phyloP scores from a whole-genome alignment of 2,888 invertebrate species.

The Sabellastarte sp. region DNA sequence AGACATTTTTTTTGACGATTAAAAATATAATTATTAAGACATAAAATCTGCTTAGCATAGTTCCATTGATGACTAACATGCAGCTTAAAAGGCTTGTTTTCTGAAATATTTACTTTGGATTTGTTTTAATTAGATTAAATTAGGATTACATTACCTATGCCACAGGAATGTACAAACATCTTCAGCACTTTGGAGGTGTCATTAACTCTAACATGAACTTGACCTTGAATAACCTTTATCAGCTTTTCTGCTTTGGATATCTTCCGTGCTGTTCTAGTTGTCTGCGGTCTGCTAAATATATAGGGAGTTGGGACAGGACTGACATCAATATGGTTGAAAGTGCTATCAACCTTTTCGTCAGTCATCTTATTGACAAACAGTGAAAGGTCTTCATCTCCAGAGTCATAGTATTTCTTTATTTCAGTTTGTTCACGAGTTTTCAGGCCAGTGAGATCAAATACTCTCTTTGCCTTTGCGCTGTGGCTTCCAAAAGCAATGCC shows the following conservation, averaged over 20 bases:
- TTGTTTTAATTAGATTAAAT: too few relatives aligned
- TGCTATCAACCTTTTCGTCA: neutral
- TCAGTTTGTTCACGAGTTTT: neutral
- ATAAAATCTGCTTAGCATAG: too few relatives aligned
- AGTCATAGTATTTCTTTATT: neutral
- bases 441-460: neutral
- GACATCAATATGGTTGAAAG: neutral
- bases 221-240: conserved; percentile 37
- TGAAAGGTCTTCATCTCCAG: neutral
- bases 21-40: too few relatives aligned
- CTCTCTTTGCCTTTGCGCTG: too few relatives aligned
- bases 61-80: too few relatives aligned
- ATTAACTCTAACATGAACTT: conserved; percentile 41
- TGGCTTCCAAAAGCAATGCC: too few relatives aligned
- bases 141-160: too few relatives aligned
- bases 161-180: too few relatives aligned
- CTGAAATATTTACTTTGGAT: too few relatives aligned
- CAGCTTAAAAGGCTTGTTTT: too few relatives aligned
- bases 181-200: too few relatives aligned
- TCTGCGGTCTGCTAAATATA: conserved; percentile 6
- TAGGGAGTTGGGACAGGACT: conserved; percentile 14
- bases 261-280: conserved; percentile 4
- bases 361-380: neutral
- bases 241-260: conserved; percentile 34
- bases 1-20: too few relatives aligned